These are phyloP conservation scores for Chrysopa pallens DNA, from an alignment of 1,140 invertebrate genomes.

Conservation along the genomic window DNA sequence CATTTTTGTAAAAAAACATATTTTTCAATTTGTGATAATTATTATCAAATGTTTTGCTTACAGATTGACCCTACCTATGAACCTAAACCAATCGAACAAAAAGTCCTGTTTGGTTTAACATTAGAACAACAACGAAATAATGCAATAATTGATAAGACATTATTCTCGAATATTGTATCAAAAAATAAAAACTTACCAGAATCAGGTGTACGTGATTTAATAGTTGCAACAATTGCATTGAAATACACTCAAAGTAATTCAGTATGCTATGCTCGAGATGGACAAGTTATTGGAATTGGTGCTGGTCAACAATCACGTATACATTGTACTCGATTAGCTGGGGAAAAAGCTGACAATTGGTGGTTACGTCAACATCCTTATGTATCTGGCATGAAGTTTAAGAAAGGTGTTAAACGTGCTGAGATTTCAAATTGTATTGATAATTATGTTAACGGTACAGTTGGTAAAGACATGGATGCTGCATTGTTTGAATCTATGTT, in stretches of 20 bases:
- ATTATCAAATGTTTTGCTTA: slow-evolving; percentile 1
- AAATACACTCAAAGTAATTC: slow-evolving; percentile 98
- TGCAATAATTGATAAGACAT: slow-evolving; percentile 54
- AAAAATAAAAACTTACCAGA: slow-evolving; percentile 49
- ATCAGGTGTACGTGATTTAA: slow-evolving; percentile 69
- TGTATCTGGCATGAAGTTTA: slow-evolving; percentile 75
- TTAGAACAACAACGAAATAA: slow-evolving; percentile 88
- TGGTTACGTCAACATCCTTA: slow-evolving; percentile 89
- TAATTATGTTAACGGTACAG: slow-evolving; percentile 79
- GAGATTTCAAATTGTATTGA: slow-evolving; percentile 94
- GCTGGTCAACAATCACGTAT: slow-evolving; percentile 96
- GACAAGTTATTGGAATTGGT: slow-evolving; percentile 92
- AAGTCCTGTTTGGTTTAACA: slow-evolving; percentile 79
- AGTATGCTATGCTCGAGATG: slow-evolving; percentile 80
- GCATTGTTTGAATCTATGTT: slow-evolving; percentile 50
- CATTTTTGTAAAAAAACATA: background rate
- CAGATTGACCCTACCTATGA: slow-evolving; percentile 80
- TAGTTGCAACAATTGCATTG: slow-evolving; percentile 88
- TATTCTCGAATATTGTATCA: slow-evolving; percentile 77
- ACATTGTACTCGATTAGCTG: slow-evolving; percentile 91
- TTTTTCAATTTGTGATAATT: background rate
- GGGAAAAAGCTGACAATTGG: slow-evolving; percentile 97
- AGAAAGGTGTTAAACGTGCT: slow-evolving; percentile 73
- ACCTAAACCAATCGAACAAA: slow-evolving; percentile 63
- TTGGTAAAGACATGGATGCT: slow-evolving; percentile 61